phyloP scores from a whole-genome alignment of 2,888 invertebrate species.

The Adelphocoris suturalis region DNA sequence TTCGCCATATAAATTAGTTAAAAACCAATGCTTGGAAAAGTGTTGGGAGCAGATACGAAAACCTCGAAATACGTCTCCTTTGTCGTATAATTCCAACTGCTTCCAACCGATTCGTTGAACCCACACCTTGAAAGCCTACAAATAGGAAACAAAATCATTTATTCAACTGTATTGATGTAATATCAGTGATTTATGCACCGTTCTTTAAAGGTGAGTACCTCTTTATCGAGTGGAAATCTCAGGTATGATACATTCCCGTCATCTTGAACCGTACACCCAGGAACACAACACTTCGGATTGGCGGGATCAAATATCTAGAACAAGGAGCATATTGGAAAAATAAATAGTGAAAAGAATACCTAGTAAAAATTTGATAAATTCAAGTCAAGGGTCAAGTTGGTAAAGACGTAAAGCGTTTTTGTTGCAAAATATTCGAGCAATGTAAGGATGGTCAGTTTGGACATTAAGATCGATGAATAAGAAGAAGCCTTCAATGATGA shows the following conservation, averaged over 20 bases:
- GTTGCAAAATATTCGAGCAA: no score
- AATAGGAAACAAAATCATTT: not conserved
- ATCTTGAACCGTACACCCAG: not conserved
- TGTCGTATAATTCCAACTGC: conserved; percentile 40
- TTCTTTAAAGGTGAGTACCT: not conserved
- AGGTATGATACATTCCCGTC: not conserved
- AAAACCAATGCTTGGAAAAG: not conserved
- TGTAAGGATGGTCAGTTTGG: no score
- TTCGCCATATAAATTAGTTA: not conserved
- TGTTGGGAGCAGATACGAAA: conserved; percentile 42
- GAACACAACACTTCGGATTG: conserved; percentile 32
- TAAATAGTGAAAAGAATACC: no score
- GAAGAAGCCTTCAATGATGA: no score
- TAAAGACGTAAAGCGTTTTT: no score
- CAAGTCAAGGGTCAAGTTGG: no score
- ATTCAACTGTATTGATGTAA: not conserved
- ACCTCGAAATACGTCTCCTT: conserved; percentile 53
- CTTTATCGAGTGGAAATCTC: conserved; percentile 34
- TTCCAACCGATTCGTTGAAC: conserved; percentile 38
- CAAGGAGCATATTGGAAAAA: no score
- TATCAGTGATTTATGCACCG: no score
- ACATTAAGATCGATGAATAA: no score
- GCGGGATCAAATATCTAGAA: conserved; percentile 11
- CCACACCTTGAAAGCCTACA: conserved; percentile 19
- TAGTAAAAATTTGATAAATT: no score